A percentile compares a stretch with the other conserved stretches of the same genome.
Conservation (phyloP, 64 coral and sea anemone genomes). For the Acropora yongei region DNA sequence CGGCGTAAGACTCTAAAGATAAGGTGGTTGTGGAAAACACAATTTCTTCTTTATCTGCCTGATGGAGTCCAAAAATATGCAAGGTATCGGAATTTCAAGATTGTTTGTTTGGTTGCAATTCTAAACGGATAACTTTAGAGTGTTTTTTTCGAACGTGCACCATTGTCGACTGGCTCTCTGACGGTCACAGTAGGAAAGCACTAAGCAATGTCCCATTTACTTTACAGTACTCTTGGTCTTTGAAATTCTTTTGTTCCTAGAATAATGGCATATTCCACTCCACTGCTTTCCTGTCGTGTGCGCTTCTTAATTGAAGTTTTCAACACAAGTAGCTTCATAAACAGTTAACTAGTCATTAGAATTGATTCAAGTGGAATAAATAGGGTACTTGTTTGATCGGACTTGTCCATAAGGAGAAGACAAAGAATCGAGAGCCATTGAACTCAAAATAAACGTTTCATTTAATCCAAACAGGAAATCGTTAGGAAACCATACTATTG, state of each 20-base stretch:
- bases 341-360: too few species aligned
- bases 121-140: slow-evolving; percentile 13
- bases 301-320: slow-evolving; percentile 21
- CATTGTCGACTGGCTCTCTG: background rate
- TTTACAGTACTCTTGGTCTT: background rate
- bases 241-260: background rate
- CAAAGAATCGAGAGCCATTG: background rate
- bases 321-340: background rate
- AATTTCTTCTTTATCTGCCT: background rate
- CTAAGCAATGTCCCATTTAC: background rate
- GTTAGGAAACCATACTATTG: slow-evolving; percentile 26
- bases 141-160: background rate
- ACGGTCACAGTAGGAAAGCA: background rate
- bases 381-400: background rate
- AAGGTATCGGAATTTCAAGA: slow-evolving; percentile 23
- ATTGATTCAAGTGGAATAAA: background rate
- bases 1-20: background rate
- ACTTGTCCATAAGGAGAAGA: background rate
- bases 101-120: slow-evolving; percentile 7
- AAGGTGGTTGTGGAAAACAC: slow-evolving; percentile 27
- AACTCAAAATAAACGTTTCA: background rate
- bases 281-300: background rate
- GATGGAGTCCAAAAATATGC: background rate
- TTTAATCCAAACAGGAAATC: background rate
- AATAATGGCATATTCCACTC: background rate